These are phyloP conservation scores for Pachydiplax longipennis DNA, from an alignment of 2,888 invertebrate species.

Conservation along the genomic window DNA sequence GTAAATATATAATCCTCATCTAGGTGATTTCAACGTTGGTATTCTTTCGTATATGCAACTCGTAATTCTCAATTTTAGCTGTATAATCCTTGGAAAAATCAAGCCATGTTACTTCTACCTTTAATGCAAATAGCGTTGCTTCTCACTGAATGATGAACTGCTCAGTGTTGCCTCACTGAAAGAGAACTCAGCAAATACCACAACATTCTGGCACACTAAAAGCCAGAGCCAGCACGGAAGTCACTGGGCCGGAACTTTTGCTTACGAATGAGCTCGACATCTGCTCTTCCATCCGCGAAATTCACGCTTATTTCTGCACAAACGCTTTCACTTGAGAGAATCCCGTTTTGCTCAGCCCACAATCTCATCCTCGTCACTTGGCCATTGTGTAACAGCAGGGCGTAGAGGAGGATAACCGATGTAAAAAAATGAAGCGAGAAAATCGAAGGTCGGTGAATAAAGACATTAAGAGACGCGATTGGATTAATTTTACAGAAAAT, in stretches of 20 bases:
- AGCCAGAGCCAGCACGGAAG: not conserved
- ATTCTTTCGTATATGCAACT: too few relatives aligned
- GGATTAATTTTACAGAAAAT: not conserved
- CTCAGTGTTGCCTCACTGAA: too few relatives aligned
- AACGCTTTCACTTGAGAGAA: not conserved
- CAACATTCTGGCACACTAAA: too few relatives aligned
- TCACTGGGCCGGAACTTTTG: slow-evolving; percentile 2
- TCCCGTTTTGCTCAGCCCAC: not conserved
- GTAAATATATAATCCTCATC: too few relatives aligned
- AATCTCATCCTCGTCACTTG: not conserved
- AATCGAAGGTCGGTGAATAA: not conserved
- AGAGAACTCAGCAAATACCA: too few relatives aligned
- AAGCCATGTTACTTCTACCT: too few relatives aligned
- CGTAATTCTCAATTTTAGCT: too few relatives aligned
- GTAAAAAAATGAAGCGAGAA: not conserved
- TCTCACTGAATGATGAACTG: too few relatives aligned
- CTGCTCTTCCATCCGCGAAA: not conserved
- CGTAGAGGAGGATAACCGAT: not conserved
- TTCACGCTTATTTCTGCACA: slow-evolving; percentile 11
- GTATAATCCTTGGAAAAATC: too few relatives aligned
- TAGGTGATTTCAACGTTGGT: too few relatives aligned
- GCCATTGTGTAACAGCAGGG: not conserved
- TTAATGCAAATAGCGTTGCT: too few relatives aligned
- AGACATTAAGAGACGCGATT: not conserved
- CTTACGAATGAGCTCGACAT: not conserved